A percentile compares a stretch with the other conserved stretches of the same genome.
These are phyloP conservation scores for Drosophila baimaii DNA, from an alignment of 1,140 invertebrate genomes.

Conservation along the genomic window DNA sequence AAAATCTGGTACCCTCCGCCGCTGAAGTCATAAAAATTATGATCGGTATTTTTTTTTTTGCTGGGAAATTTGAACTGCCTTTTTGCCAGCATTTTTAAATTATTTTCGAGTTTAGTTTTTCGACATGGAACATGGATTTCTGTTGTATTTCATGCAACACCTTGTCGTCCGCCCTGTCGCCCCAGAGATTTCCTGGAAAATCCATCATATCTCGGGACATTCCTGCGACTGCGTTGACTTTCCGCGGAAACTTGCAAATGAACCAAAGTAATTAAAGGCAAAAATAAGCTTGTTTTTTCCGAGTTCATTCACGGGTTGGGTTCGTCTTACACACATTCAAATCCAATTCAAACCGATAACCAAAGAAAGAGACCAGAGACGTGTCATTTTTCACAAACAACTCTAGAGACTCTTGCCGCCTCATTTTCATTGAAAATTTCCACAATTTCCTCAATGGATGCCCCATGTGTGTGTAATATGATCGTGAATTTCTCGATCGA, in stretches of 20 bases:
- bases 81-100: slow-evolving; percentile 68
- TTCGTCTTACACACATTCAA: slow-evolving; percentile 16
- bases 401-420: slow-evolving; percentile 37
- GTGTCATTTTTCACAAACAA: slow-evolving; percentile 80
- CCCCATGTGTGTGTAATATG: slow-evolving; percentile 61
- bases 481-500: slow-evolving; percentile 65
- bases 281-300: slow-evolving; percentile 11
- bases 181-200: slow-evolving; percentile 32
- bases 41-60: slow-evolving; percentile 70
- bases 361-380: slow-evolving; percentile 44
- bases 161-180: too few relatives aligned
- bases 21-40: slow-evolving; percentile 75
- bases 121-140: slow-evolving; percentile 69
- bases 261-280: slow-evolving; percentile 33
- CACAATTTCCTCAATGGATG: slow-evolving; percentile 71
- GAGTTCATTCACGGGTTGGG: slow-evolving; percentile 26
- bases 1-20: slow-evolving; percentile 28
- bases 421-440: slow-evolving; percentile 72
- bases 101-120: slow-evolving; percentile 72
- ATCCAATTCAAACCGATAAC: slow-evolving; percentile 30
- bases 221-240: slow-evolving; percentile 33
- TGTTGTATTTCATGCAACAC: slow-evolving; percentile 80
- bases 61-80: slow-evolving; percentile 73
- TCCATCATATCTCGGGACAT: slow-evolving; percentile 58
- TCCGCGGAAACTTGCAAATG: slow-evolving; percentile 40